phyloP scores from a whole-genome alignment of 2,888 invertebrate genomes.

The Chamaedrilus cognettii region DNA sequence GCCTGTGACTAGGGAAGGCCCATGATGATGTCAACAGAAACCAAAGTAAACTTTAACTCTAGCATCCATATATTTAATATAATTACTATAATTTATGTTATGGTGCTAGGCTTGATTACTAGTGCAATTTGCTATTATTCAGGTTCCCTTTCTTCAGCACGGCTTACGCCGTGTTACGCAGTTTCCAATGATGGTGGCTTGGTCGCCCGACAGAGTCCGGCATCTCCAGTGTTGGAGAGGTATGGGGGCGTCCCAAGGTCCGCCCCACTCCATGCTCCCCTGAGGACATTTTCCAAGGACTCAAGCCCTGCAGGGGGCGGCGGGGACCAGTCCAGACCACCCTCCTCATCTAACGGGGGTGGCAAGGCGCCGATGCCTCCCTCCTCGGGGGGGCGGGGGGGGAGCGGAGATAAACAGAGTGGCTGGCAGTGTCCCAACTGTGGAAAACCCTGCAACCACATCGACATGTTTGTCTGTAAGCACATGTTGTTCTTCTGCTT shows the following conservation, averaged over 20 bases:
- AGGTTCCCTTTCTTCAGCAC: no score
- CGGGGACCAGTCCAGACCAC: conserved; percentile 2
- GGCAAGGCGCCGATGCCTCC: conserved; percentile 41
- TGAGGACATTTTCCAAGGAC: background rate
- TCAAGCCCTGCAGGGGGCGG: background rate
- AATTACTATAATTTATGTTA: no score
- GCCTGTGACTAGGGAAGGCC: no score
- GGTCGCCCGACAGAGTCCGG: no score
- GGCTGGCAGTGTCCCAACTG: conserved; percentile 82
- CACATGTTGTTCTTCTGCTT: conserved; percentile 38
- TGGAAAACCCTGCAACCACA: conserved; percentile 95
- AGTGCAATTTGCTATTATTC: no score
- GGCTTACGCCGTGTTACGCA: no score
- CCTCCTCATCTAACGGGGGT: background rate
- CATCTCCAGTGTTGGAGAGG: no score
- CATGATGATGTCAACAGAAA: no score
- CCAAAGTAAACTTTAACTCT: no score
- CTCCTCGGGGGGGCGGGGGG: conserved; percentile 61
- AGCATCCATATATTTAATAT: no score
- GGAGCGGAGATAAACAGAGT: conserved; percentile 60
- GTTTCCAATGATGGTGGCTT: no score
- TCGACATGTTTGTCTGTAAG: conserved; percentile 92
- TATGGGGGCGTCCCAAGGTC: background rate
- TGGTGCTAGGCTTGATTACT: no score
- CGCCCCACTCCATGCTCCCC: background rate